Evolutionary conservation across 2,113 vertebrate species (phyloP), one percentile per base, ranked within the genome.

Genomic region (Gymnocephalus cernua): DNA sequence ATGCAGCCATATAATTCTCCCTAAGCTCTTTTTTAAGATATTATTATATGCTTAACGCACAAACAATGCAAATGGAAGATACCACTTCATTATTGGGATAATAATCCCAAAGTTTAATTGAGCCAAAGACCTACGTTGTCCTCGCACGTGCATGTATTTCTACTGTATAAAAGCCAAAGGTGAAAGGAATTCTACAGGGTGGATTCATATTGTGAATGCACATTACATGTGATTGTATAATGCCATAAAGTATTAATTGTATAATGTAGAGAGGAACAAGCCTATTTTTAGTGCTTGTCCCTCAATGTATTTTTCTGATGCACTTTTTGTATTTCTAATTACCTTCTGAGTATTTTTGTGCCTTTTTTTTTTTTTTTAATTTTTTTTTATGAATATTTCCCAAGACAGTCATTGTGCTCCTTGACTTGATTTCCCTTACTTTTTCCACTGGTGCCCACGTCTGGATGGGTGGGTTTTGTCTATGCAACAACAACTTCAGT

Each of bases 21-120:
- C 35, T 63, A 15, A 84, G 25, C 25, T 76, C 56, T 80, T 74
- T 74, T 74, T 41, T 32, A 29, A n/a, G 2, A 7, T 83, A 23
- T 79, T 83, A 23, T 79, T 57, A 72, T 77, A 83, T 41, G 63
- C 41, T 59, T 57, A 88, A 93, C 18, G 95, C 93, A 94, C 88
- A 89, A 89, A 44, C 93, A 94, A 95, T 96, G 93, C 95, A 96
- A 94, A 47, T 48, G 56, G 29, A 86, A 82, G 74, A 50, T 73
- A 84, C 79, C 82, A 51, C 38, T 74, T 73, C 64, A 84, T 38
- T 58, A 48, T 70, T 64, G 66, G 82, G 82, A 67, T 50, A 12
- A 78, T 9, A 50, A 77, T 19, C 67, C 86, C 67, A 85, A 77
- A 80, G 47, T 47, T 75, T 80, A 78, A 90, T 88, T 75, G 27